Evolutionary conservation across 2,888 invertebrate species (phyloP).

Genomic region (Unio delphinus): DNA sequence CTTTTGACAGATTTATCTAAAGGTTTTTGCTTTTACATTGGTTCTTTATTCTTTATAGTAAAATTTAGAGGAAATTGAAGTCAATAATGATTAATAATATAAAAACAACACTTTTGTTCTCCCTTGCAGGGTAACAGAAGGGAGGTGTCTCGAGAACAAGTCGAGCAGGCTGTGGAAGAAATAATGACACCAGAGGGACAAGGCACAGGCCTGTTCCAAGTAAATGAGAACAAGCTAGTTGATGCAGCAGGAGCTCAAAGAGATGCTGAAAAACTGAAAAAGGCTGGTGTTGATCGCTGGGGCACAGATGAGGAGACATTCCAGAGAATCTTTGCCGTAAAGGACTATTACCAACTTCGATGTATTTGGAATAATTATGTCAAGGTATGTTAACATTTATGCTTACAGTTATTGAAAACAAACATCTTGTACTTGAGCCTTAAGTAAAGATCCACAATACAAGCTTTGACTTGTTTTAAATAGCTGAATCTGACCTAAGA

Average conservation of each 20-base stretch:
- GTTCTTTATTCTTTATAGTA: no score
- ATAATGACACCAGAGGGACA: constrained; percentile 41
- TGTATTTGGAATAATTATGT: constrained; percentile 66
- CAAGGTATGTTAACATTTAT: constrained; percentile 49
- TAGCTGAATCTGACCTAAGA: no score
- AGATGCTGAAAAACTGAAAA: constrained; percentile 59
- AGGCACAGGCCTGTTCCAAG: constrained; percentile 60
- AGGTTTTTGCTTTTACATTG: no score
- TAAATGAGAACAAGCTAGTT: constrained; percentile 59
- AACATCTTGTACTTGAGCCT: no score
- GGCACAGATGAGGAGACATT: constrained; percentile 69
- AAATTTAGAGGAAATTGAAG: no score
- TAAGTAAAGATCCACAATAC: no score
- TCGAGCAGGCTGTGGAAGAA: constrained; percentile 61
- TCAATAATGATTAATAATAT: no score
- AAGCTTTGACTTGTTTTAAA: no score
- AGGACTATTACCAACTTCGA: constrained; percentile 64
- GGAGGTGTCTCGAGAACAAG: constrained; percentile 46
- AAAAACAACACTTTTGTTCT: no score
- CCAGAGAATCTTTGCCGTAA: constrained; percentile 61
- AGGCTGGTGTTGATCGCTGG: constrained; percentile 66
- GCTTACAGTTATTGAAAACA: no score
- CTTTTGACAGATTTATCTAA: no score
- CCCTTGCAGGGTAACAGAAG: constrained; percentile 54
- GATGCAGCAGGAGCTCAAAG: constrained; percentile 45